A percentile compares a stretch with the other conserved stretches of the same genome.
These are phyloP conservation scores for Piprites chloris DNA, from an alignment of 2,113 vertebrate genomes.

Conservation along the genomic window DNA sequence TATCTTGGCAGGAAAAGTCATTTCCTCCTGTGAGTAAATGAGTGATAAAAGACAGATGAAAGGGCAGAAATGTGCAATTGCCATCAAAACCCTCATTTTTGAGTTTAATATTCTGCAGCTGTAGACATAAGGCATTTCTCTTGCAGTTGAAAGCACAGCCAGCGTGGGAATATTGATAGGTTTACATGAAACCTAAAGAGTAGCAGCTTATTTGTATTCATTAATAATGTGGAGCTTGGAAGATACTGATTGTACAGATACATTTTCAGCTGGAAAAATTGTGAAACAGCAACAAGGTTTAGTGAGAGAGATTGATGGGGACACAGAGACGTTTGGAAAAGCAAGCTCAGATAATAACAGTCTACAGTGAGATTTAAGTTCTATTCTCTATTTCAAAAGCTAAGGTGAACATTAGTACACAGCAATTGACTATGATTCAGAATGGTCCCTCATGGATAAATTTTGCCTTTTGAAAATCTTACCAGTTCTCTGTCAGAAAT, in stretches of 20 bases:
- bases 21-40: conserved; percentile 21
- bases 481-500: not conserved
- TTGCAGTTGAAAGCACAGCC: not conserved
- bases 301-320: not conserved
- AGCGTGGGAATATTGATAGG: not conserved
- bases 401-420: not conserved
- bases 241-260: not conserved
- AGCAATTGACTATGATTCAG: not conserved
- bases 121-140: not conserved
- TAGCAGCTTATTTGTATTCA: not conserved
- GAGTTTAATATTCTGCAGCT: conserved; percentile 33
- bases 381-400: not conserved
- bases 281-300: not conserved
- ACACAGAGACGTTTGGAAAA: not conserved
- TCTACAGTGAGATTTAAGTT: not conserved
- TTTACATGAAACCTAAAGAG: conserved; percentile 24
- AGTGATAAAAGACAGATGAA: conserved; percentile 23
- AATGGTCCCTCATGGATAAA: not conserved
- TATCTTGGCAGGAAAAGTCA: conserved; percentile 37
- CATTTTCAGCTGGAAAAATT: not conserved
- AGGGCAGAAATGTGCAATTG: conserved; percentile 6
- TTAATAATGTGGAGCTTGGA: not conserved
- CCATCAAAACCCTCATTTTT: not conserved
- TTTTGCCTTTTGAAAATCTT: not conserved
- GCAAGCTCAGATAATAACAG: not conserved